These are phyloP conservation scores for Ptychobarbus kaznakovi DNA, from an alignment of 2,797 vertebrate species.

Conservation along the genomic window DNA sequence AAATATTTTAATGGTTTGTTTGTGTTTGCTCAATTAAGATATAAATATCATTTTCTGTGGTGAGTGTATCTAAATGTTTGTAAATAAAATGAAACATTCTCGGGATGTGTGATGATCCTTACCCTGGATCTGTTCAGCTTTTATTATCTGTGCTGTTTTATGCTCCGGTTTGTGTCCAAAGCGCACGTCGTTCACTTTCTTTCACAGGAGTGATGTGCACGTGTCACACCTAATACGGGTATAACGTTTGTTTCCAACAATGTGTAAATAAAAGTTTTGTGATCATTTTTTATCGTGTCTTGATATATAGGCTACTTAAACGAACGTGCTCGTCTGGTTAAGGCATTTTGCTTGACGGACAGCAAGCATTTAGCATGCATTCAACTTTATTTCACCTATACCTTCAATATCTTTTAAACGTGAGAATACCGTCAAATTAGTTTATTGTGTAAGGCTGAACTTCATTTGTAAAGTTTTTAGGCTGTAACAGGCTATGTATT, in stretches of 20 bases:
- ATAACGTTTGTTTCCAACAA: slow-evolving; percentile 68
- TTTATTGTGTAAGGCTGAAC: background rate
- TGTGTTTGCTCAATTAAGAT: slow-evolving; percentile 76
- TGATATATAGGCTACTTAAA: slow-evolving; percentile 44
- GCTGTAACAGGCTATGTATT: background rate
- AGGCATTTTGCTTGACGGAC: background rate
- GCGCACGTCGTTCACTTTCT: slow-evolving; percentile 52
- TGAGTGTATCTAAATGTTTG: slow-evolving; percentile 73
- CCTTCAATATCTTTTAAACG: background rate
- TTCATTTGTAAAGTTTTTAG: background rate
- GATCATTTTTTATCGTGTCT: slow-evolving; percentile 53
- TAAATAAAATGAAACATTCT: slow-evolving; percentile 72
- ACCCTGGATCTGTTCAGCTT: slow-evolving; percentile 24
- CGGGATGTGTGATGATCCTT: slow-evolving; percentile 30
- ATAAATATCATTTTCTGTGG: slow-evolving; percentile 79
- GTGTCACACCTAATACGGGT: slow-evolving; percentile 66
- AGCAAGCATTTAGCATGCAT: background rate
- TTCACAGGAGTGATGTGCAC: slow-evolving; percentile 51
- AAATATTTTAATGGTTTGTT: slow-evolving; percentile 78
- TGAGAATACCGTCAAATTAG: background rate
- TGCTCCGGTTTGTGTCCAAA: slow-evolving; percentile 43
- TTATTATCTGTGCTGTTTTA: slow-evolving; percentile 46
- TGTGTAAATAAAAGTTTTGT: slow-evolving; percentile 80
- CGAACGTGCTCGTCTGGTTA: background rate
- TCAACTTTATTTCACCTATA: no score